phyloP scores from a whole-genome alignment of 1,140 invertebrate genomes.

The Atta texana region DNA sequence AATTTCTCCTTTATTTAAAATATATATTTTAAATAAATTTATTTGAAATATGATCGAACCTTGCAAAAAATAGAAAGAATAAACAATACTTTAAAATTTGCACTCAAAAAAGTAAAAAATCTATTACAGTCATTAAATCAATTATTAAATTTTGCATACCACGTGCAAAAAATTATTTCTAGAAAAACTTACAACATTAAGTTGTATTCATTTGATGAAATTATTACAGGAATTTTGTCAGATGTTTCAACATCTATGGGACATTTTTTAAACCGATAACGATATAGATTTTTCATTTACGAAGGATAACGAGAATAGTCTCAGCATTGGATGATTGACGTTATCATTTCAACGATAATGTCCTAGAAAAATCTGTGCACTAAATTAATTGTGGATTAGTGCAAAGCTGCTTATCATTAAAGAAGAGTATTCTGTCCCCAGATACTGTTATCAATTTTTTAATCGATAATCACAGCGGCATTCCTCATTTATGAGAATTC shows the following conservation, averaged over 20 bases:
- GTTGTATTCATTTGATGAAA: neutral
- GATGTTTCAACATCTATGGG: neutral
- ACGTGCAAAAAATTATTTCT: neutral
- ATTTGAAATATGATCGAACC: no score
- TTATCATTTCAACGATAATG: constrained; percentile 19
- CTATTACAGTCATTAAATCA: neutral
- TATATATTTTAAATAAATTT: no score
- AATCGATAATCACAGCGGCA: constrained; percentile 11
- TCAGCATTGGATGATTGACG: neutral
- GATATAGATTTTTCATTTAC: neutral
- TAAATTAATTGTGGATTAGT: constrained; percentile 48
- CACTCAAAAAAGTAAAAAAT: neutral
- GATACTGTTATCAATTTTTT: constrained; percentile 36
- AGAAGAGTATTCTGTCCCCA: neutral
- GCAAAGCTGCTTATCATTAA: constrained; percentile 14
- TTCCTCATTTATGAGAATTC: neutral
- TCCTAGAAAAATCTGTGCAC: constrained; percentile 11
- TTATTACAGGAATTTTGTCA: neutral
- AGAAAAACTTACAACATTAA: neutral
- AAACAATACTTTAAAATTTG: neutral
- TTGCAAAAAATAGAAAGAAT: neutral
- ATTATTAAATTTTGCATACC: no score
- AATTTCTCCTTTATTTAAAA: no score
- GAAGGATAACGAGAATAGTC: neutral
- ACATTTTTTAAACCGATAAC: neutral